Percentiles rank a stretch among this genome's conserved stretches.
Evolutionary conservation across 2,888 invertebrate species (phyloP).

Genomic region (Acleris laterana): DNA sequence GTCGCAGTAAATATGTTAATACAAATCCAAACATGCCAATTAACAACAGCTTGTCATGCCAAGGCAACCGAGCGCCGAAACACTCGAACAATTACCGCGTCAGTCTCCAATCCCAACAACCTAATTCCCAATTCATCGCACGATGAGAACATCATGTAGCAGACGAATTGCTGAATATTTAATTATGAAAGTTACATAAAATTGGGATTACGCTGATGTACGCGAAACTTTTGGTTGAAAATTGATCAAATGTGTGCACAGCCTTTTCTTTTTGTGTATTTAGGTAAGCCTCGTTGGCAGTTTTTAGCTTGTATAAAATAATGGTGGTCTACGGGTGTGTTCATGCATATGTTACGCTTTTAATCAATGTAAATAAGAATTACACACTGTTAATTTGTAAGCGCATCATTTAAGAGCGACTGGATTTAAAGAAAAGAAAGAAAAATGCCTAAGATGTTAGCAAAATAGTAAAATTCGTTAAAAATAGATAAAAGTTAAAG

Average conservation of each 20-base stretch:
- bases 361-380: too few relatives aligned
- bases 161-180: slow-evolving; percentile 13
- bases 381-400: too few relatives aligned
- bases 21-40: background rate
- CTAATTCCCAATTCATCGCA: slow-evolving; percentile 19
- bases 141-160: slow-evolving; percentile 7
- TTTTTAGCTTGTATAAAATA: too few relatives aligned
- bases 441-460: too few relatives aligned
- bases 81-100: slow-evolving; percentile 8
- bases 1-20: background rate
- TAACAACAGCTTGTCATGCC: background rate
- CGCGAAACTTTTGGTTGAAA: slow-evolving; percentile 4
- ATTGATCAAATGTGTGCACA: slow-evolving; percentile 17
- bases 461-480: too few relatives aligned
- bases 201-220: slow-evolving; percentile 10
- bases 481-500: too few relatives aligned
- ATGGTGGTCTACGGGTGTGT: too few relatives aligned
- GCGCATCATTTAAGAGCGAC: too few relatives aligned
- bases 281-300: background rate
- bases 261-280: slow-evolving; percentile 5
- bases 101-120: background rate
- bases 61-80: slow-evolving; percentile 1
- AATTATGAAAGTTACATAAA: slow-evolving; percentile 16
- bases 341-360: too few relatives aligned
- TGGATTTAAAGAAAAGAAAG: too few relatives aligned